Base-by-base conservation (phyloP, 2,797 vertebrate species). In the Notolabrus celidotus region DNA sequence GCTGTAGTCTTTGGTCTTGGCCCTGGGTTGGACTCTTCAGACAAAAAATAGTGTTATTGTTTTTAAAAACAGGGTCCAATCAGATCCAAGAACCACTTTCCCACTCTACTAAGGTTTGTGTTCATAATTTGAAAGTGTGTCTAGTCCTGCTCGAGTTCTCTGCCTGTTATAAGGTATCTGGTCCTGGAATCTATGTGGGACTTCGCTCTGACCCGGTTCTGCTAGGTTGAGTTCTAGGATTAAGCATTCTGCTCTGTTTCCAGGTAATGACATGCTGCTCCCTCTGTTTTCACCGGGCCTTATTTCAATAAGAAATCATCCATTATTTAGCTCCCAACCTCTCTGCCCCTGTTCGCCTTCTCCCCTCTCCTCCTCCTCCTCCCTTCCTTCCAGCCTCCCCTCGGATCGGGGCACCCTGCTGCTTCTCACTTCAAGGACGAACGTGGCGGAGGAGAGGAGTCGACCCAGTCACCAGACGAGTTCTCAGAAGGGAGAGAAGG, bases 321-420 rank as follows among this genome's bases (percentile, higher is more conserved):
- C 90, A 93, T 93, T 93, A 94, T 94, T 94, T 91, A 93, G 88
- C 88, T 92, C 83, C 73, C 80, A 91, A 85, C 90, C 92, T 89
- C 82, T 87, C 74, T 78, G 87, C 86, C 88, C 45, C 88, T 84
- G 68, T 58, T 71, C 65, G 50, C 43, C 27, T 0, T 50, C 4
- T 16, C 38, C 50, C 2, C 6, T 11, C 6, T n/a, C n/a, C n/a
- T n/a, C n/a, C n/a, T n/a, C 33, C 19, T 1, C 7, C 45, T 17
- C 51, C 58, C 15, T 52, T 62, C 42, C 75, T 27, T 47, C 79
- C n/a, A n/a, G n/a, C n/a, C 76, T 87, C 83, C 87, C 84, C 68
- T 86, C 55, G 81, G 85, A 92, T 89, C 45, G 74, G 75, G 88
- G 90, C 89, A 79, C 90, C 94, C 93, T 47, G 90, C 92, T 94